A percentile compares a stretch with the other conserved stretches of the same genome.
These are phyloP conservation scores for Lagodon rhomboides DNA, from an alignment of 2,797 vertebrate species.

Conservation along the genomic window DNA sequence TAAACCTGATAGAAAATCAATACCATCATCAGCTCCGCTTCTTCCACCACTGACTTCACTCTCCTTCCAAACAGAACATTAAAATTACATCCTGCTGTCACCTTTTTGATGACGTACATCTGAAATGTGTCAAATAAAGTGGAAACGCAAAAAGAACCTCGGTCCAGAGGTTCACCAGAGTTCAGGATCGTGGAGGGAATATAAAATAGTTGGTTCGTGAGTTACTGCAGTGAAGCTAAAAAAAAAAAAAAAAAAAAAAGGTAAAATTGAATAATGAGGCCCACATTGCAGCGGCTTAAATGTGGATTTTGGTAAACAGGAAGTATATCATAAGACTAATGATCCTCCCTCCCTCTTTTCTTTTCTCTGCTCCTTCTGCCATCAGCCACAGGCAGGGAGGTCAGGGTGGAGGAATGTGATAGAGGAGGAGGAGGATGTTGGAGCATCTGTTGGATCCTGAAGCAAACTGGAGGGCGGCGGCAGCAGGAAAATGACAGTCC, in stretches of 20 bases:
- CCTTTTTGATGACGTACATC: background rate
- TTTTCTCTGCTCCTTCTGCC: conserved; percentile 30
- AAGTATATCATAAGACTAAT: background rate
- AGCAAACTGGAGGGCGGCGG: conserved; percentile 13
- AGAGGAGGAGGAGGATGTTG: conserved; percentile 13
- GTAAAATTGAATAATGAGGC: background rate
- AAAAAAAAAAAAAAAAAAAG: too few species aligned
- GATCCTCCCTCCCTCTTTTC: conserved; percentile 4
- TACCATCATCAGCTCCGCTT: background rate
- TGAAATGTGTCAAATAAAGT: background rate
- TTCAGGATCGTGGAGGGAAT: background rate
- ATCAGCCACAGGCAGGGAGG: conserved; percentile 43
- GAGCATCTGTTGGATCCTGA: conserved; percentile 56
- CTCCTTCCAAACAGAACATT: background rate
- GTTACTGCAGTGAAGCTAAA: too few species aligned
- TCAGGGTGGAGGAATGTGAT: conserved; percentile 19
- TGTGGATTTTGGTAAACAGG: background rate
- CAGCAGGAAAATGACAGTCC: background rate
- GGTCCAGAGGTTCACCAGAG: background rate
- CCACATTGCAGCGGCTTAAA: background rate
- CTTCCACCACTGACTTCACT: background rate
- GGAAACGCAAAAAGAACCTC: background rate
- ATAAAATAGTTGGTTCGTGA: too few species aligned
- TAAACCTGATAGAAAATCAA: background rate
- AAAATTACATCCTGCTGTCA: background rate